Conservation (phyloP, 2,888 invertebrate genomes). For the Erynnis tages region DNA sequence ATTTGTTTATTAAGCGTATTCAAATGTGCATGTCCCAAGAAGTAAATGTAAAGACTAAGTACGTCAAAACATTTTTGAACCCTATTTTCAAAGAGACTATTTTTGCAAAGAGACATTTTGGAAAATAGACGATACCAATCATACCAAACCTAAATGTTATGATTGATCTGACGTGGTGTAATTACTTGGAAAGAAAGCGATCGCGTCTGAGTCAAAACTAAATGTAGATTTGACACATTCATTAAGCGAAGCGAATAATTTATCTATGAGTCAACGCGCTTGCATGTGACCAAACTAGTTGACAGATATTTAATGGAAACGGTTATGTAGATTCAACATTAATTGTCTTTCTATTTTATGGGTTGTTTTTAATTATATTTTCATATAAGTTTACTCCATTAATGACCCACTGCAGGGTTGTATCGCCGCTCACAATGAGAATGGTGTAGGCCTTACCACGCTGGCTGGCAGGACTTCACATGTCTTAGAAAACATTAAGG, state of each 20-base stretch:
- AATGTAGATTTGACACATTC: constrained; percentile 9
- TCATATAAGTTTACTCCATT: no score
- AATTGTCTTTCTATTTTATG: background rate
- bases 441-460: no score
- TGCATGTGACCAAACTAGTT: background rate
- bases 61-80: background rate
- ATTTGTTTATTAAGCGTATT: background rate
- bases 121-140: no score
- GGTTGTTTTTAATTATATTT: background rate
- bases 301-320: background rate
- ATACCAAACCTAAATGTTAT: background rate
- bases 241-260: constrained; percentile 10
- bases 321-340: no score
- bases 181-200: constrained; percentile 10
- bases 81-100: no score
- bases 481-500: no score
- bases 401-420: no score
- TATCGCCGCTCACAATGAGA: no score
- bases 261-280: background rate
- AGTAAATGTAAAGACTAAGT: background rate
- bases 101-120: no score
- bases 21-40: background rate
- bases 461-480: no score
- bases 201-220: constrained; percentile 1
- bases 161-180: background rate